A percentile compares a stretch with the other conserved stretches of the same genome.
phyloP scores from a whole-genome alignment of 2,888 invertebrate genomes.

The Chaitophorus viminalis region DNA sequence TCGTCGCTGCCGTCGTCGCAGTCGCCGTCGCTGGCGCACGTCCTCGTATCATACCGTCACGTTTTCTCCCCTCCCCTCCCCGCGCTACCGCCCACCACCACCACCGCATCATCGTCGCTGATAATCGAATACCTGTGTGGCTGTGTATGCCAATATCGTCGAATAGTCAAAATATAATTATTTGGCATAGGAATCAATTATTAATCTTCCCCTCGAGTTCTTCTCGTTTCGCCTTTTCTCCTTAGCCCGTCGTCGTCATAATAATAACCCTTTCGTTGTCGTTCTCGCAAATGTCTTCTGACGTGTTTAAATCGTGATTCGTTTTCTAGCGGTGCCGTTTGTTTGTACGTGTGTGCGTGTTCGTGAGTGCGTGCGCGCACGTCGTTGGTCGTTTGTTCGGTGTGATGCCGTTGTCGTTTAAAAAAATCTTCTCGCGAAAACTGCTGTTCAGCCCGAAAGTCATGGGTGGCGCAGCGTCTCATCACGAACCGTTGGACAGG shows the following conservation, averaged over 20 bases:
- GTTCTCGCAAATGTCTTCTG: conserved; percentile 47
- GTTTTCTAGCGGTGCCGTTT: background rate
- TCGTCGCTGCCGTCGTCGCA: background rate
- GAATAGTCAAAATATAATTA: too few species aligned
- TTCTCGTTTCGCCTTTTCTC: background rate
- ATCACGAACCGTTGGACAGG: conserved; percentile 65
- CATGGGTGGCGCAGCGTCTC: conserved; percentile 65
- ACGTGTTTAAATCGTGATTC: conserved; percentile 49
- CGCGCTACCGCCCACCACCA: background rate
- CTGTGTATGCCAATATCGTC: too few species aligned
- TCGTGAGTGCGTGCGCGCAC: background rate
- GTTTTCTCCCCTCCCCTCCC: background rate
- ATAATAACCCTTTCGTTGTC: background rate
- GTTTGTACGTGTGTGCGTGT: background rate
- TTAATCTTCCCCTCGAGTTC: background rate
- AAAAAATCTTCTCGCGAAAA: conserved; percentile 58
- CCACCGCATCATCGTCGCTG: background rate
- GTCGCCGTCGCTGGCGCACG: conserved; percentile 36
- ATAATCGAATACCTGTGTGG: background rate
- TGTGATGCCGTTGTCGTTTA: conserved; percentile 58
- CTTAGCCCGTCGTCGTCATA: background rate
- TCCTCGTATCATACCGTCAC: conserved; percentile 2
- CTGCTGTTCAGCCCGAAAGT: conserved; percentile 57
- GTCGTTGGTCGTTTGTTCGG: background rate
- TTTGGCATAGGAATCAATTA: too few species aligned